Evolutionary conservation across 2,797 vertebrate genomes (phyloP).

Genomic region (Paedocypris micromegethes): DNA sequence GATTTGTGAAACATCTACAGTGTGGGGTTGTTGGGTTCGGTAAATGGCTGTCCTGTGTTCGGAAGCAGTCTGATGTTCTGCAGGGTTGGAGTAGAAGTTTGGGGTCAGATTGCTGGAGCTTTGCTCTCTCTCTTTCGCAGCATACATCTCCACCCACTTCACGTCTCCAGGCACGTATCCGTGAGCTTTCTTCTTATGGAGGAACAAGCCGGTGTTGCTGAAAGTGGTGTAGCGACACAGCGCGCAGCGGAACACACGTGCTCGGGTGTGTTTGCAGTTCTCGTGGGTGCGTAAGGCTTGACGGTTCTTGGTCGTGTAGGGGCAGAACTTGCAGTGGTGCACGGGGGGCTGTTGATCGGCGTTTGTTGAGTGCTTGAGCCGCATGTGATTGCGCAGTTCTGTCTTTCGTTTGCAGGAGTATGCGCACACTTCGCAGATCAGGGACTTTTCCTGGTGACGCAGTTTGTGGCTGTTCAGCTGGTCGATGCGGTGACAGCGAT

Average conservation of each 20-base stretch:
- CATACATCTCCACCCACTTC: slow-evolving; percentile 80
- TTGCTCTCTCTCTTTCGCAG: slow-evolving; percentile 75
- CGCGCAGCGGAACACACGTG: slow-evolving; percentile 82
- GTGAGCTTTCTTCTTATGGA: slow-evolving; percentile 91
- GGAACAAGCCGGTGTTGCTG: slow-evolving; percentile 91
- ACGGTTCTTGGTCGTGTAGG: slow-evolving; percentile 83
- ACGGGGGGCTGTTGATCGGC: slow-evolving; percentile 62
- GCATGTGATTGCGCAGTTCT: slow-evolving; percentile 90
- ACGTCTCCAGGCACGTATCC: slow-evolving; percentile 89
- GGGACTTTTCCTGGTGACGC: slow-evolving; percentile 87
- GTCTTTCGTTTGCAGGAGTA: slow-evolving; percentile 94
- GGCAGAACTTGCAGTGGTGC: slow-evolving; percentile 86
- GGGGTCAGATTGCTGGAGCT: slow-evolving; percentile 55
- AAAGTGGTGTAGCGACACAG: slow-evolving; percentile 88
- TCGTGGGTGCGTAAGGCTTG: slow-evolving; percentile 91
- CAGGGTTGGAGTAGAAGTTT: slow-evolving; percentile 56
- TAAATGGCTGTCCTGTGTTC: slow-evolving; percentile 21
- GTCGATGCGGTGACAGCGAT: slow-evolving; percentile 91
- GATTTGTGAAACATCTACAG: slow-evolving; percentile 1
- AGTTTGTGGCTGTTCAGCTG: slow-evolving; percentile 97
- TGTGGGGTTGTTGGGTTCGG: slow-evolving; percentile 8
- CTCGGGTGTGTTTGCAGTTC: slow-evolving; percentile 93
- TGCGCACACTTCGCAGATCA: slow-evolving; percentile 94
- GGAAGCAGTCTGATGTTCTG: slow-evolving; percentile 14
- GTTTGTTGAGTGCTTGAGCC: slow-evolving; percentile 75